Conservation (phyloP, 2,888 invertebrate species). For the Pseudococcus longispinus region DNA sequence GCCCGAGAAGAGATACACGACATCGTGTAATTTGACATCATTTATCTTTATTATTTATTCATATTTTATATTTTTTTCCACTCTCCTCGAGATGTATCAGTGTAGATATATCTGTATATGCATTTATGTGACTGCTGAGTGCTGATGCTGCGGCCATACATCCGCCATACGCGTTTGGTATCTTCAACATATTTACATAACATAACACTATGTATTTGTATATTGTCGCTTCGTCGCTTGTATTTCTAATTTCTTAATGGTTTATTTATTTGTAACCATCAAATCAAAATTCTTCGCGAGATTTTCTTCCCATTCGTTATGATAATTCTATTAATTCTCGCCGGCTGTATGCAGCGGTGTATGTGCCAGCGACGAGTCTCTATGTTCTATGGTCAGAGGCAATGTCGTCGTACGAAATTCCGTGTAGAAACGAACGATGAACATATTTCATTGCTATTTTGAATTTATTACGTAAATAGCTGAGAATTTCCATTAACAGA, state of each 20-base stretch:
- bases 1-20: neutral
- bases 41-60: constrained; percentile 45
- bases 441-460: too few relatives aligned
- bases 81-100: neutral
- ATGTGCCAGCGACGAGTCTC: too few relatives aligned
- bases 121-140: neutral
- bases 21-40: constrained; percentile 36
- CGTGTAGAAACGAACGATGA: too few relatives aligned
- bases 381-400: too few relatives aligned
- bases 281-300: constrained; percentile 10
- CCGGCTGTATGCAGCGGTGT: too few relatives aligned
- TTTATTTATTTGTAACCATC: constrained; percentile 29
- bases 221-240: neutral
- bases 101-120: neutral
- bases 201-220: neutral
- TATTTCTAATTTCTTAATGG: constrained; percentile 34
- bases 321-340: neutral
- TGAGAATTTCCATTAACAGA: too few relatives aligned
- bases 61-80: constrained; percentile 23
- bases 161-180: neutral
- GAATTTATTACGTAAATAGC: too few relatives aligned
- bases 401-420: too few relatives aligned
- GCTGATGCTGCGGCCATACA: neutral
- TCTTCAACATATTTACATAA: neutral
- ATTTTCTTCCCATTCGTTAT: neutral